Conservation (phyloP, 2,888 invertebrate species). For the Scaptomyza cyrtandrae region DNA sequence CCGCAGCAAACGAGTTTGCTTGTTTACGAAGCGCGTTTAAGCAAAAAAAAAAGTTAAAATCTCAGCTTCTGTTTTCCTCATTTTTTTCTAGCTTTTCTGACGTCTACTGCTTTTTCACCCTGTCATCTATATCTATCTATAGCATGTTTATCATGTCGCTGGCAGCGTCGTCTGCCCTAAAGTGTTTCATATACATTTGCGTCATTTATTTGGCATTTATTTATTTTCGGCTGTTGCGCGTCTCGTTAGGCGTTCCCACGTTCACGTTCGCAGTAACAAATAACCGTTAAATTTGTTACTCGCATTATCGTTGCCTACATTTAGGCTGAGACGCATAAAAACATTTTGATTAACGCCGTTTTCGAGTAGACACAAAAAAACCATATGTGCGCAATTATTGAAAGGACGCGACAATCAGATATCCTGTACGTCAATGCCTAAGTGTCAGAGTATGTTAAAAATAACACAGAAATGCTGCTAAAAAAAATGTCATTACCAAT, state of each 20-base stretch:
- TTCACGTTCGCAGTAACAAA: conserved; percentile 21
- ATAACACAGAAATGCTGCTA: no score
- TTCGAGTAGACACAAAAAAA: background rate
- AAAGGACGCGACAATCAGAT: background rate
- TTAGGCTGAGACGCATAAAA: conserved; percentile 61
- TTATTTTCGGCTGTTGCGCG: conserved; percentile 54
- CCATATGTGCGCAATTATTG: no score
- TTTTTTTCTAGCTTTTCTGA: background rate
- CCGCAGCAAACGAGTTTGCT: conserved; percentile 73
- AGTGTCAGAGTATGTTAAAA: no score
- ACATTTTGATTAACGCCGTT: conserved; percentile 8
- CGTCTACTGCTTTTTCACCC: background rate
- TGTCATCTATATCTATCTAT: conserved; percentile 14
- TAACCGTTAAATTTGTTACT: conserved; percentile 26
- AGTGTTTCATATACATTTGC: conserved; percentile 49
- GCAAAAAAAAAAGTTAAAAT: conserved; percentile 24
- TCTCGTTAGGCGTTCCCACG: conserved; percentile 21
- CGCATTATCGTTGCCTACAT: conserved; percentile 50
- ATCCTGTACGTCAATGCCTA: background rate
- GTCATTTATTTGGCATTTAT: conserved; percentile 65
- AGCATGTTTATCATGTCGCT: conserved; percentile 19
- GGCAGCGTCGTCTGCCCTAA: conserved; percentile 41
- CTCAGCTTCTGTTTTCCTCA: conserved; percentile 13
- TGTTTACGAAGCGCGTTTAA: conserved; percentile 49
- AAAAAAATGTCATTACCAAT: no score